Base-by-base conservation (phyloP, 1,140 invertebrate genomes). In the Drosophila neocordata region DNA sequence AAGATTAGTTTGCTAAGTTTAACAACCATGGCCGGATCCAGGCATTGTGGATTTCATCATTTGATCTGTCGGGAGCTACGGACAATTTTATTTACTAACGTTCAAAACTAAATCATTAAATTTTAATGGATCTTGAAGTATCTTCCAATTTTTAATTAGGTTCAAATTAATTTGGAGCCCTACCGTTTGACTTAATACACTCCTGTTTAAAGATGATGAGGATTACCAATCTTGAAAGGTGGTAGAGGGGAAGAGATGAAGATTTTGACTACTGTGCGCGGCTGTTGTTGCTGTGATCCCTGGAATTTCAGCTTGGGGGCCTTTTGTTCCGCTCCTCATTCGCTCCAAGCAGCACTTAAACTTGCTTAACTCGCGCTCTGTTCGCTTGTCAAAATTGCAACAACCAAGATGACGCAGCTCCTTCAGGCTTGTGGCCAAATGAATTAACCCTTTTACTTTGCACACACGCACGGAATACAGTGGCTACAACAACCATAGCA, bases 391-490 rank as follows among this genome's bases (percentile, higher is more conserved):
- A 85, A 85, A 85, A 85, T 73, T 85, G 82, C 82, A 87, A 70
- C 82, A 63, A 59, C 52, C 51, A 82, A 85, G 81, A 87, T 85
- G 81, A 87, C 81, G 81, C 78, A 81, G 81, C 65, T 58, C 24
- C 68, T 65, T 59, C 68, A 75, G 60, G 59, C 64, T 61, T 72
- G 63, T 87, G 68, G 79, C 62, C 65, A 88, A 88, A 88, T 88
- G 83, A 88, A 88, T 88, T 88, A 88, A 88, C 83, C 83, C 83
- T 88, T 88, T 88, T 88, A 88, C 83, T 88, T 88, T 89, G 83
- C 66, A 59, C 58, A 82, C 65, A 74, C 34, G 27, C 63, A 72
- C 11, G 64, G 35, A 65, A 55, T 37, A 24, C 71, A 60, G 68
- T 79, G 72, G 62, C 72, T 57, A 67, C 70, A 73, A 73, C 64